Base-by-base conservation (phyloP, 1,140 invertebrate genomes). In the Proales similis region DNA sequence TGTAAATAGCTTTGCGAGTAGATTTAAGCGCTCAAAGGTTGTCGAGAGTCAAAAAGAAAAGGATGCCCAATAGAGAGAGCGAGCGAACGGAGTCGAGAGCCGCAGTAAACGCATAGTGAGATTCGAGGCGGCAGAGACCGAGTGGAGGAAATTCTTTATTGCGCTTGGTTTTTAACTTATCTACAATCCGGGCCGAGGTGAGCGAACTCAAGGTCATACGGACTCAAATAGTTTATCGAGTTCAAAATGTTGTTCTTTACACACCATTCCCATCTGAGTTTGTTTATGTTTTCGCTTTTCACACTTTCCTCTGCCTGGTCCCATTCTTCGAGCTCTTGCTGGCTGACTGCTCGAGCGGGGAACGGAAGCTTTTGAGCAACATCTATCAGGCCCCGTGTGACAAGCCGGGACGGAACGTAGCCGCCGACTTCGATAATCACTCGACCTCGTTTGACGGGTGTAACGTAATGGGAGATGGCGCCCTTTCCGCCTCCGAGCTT, bases 401-500 rank as follows among this genome's bases (percentile, higher is more conserved):
- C 87, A 80, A 96, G 88, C 65, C 79, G 76, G 76, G 83, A 95
- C 76, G 91, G 86, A 69, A 86, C 84, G 70, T 84, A 80, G 17
- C 95, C 95, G 47, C 85, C 92, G 38, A 99, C 71, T 83, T 99
- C 95, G 3, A 99, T 63, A 63, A 99, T 90, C n/a, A 99, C 83
- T 67, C 92, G 77, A 33, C 86, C 87, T 46, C 84, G 79, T 79
- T 87, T 90, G 2, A 99, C 74, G 0, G 95, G 95, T 6, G 88
- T 90, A 0, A 87, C 86, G 74, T 95, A 99, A 75, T 95, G 88
- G 74, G 93, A 82, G 57, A 98, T 95, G n/a, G 81, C 72, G 9
- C 87, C 88, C 81, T 98, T 98, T 5, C 94, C 94, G 68, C 90
- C 88, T 60, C 95, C 95, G 85, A 95, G 89, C 67, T 89, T 78